phyloP scores from a whole-genome alignment of 1,140 invertebrate species.

The Drosophila parabipectinata region DNA sequence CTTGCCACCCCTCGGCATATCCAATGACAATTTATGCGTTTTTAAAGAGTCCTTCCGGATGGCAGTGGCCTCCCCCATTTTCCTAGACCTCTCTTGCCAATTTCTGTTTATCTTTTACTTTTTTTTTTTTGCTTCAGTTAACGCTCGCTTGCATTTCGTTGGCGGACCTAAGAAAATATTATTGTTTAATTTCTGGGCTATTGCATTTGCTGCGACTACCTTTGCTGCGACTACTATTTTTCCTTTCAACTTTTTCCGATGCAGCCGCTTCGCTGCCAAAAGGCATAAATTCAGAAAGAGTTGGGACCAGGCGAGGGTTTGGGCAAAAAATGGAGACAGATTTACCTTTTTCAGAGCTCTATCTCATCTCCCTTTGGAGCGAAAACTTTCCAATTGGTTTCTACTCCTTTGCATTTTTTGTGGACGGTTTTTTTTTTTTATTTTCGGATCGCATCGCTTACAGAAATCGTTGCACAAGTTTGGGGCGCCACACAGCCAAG shows the following conservation, averaged over 20 bases:
- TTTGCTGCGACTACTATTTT: conserved; percentile 27
- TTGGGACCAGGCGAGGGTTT: too few relatives aligned
- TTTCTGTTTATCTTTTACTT: conserved; percentile 28
- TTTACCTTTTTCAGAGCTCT: conserved; percentile 42
- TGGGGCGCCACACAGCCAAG: conserved; percentile 63
- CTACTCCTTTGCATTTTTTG: conserved; percentile 65
- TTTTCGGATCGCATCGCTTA: conserved; percentile 42
- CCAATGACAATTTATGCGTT: conserved; percentile 75
- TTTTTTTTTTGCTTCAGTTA: conserved; percentile 44
- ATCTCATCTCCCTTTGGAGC: conserved; percentile 22
- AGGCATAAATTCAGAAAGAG: conserved; percentile 72
- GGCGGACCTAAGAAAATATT: conserved; percentile 72
- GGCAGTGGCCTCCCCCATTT: neutral
- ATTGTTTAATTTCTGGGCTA: conserved; percentile 78
- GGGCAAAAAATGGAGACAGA: conserved; percentile 28
- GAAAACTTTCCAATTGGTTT: conserved; percentile 52
- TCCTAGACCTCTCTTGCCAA: neutral
- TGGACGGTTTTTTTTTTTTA: neutral
- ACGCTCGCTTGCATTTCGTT: conserved; percentile 70
- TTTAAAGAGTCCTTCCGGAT: conserved; percentile 62
- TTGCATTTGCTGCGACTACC: conserved; percentile 50
- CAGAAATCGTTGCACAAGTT: conserved; percentile 64
- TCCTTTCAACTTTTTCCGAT: conserved; percentile 11
- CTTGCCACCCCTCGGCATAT: conserved; percentile 16
- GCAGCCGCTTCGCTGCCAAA: conserved; percentile 56